Percentiles rank a stretch among this genome's conserved stretches.
Evolutionary conservation across 2,797 vertebrate species (phyloP).

Genomic region (Sebastes jordani): DNA sequence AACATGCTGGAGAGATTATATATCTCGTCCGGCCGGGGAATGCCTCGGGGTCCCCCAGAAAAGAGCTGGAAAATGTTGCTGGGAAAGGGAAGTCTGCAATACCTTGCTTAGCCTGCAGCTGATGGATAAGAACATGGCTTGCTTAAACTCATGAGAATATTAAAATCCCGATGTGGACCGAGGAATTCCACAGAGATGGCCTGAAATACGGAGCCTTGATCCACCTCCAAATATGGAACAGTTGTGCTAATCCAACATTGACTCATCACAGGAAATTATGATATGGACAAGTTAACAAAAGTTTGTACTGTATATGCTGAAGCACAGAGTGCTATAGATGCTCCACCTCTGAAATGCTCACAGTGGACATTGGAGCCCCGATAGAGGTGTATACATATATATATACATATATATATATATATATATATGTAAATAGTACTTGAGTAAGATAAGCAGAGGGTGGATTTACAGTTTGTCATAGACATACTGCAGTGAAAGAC

Average conservation of each 20-base stretch:
- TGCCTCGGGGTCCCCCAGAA: no score
- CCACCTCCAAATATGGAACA: no score
- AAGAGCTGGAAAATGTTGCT: no score
- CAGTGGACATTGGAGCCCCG: neutral
- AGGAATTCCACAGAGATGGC: neutral
- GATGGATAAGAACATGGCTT: neutral
- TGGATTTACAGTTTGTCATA: neutral
- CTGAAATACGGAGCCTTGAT: neutral
- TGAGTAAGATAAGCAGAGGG: neutral
- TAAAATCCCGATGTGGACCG: neutral
- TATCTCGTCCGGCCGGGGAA: no score
- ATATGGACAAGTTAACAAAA: neutral
- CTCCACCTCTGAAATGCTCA: neutral
- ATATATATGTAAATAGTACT: neutral
- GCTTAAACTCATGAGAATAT: neutral
- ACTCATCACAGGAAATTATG: neutral
- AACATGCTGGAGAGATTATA: no score
- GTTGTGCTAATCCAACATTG: neutral
- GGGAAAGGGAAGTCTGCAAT: no score
- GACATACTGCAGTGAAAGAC: neutral
- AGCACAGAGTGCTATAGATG: neutral
- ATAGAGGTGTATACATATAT: neutral
- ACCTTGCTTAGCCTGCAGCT: no score
- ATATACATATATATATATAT: no score
- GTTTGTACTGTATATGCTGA: neutral